Conservation (phyloP, 2,113 vertebrate species). For the Plecotus auritus region DNA sequence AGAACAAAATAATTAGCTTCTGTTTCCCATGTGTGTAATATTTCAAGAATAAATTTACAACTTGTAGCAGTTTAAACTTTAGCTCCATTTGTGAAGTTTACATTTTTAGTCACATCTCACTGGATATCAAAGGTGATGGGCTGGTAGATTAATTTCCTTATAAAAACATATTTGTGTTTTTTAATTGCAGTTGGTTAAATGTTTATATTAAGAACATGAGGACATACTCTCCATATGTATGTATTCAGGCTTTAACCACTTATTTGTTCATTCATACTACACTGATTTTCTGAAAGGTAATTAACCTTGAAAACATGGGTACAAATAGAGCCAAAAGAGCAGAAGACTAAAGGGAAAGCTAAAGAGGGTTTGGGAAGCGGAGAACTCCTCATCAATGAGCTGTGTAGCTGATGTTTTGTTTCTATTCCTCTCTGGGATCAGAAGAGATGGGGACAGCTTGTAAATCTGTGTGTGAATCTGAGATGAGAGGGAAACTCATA, state of each 20-base stretch:
- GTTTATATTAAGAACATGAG: neutral
- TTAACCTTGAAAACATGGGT: neutral
- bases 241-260: constrained; percentile 4
- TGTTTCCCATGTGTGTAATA: constrained; percentile 59
- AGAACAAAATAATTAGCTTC: constrained; percentile 69
- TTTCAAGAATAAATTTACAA: constrained; percentile 55
- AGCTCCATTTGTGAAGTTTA: constrained; percentile 27
- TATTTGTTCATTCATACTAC: neutral
- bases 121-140: constrained; percentile 30
- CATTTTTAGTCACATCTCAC: constrained; percentile 31
- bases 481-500: neutral
- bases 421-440: neutral
- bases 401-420: neutral
- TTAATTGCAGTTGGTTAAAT: neutral
- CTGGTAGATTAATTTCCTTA: constrained; percentile 21
- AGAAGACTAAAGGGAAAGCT: neutral
- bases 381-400: neutral
- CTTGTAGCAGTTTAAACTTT: constrained; percentile 30
- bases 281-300: neutral
- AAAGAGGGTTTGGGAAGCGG: neutral
- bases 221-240: neutral
- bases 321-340: neutral
- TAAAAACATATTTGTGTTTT: constrained; percentile 27
- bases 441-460: neutral
- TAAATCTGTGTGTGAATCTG: neutral